Evolutionary conservation across 2,113 vertebrate genomes (phyloP).

Genomic region (Gasterosteus aculeatus): DNA sequence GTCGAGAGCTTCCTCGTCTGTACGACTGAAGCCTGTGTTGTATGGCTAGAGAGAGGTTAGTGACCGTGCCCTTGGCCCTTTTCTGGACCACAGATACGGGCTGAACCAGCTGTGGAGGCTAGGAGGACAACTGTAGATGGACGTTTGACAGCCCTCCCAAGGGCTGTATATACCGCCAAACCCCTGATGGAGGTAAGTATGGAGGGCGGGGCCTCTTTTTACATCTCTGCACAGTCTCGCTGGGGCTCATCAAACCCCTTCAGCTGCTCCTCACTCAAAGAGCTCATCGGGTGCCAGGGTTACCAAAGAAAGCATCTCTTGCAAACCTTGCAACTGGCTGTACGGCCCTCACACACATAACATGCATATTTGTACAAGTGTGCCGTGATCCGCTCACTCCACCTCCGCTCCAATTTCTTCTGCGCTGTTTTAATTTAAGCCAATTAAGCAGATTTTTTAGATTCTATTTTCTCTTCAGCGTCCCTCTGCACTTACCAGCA

Average conservation of each 20-base stretch:
- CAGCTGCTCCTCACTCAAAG: constrained; percentile 84
- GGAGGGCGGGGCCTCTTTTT: constrained; percentile 34
- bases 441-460: constrained; percentile 71
- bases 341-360: constrained; percentile 24
- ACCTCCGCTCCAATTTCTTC: constrained; percentile 52
- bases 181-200: constrained; percentile 38
- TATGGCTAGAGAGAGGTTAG: constrained; percentile 42
- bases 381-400: constrained; percentile 54
- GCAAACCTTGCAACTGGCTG: constrained; percentile 32
- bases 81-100: constrained; percentile 45
- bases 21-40: constrained; percentile 64
- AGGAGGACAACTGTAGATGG: constrained; percentile 50
- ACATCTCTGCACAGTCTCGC: constrained; percentile 53
- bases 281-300: constrained; percentile 68
- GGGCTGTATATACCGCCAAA: constrained; percentile 81
- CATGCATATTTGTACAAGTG: constrained; percentile 36
- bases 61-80: constrained; percentile 54
- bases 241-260: constrained; percentile 76
- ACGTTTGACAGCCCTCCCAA: constrained; percentile 84
- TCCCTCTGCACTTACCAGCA: constrained; percentile 50
- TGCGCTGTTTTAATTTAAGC: constrained; percentile 67
- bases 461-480: constrained; percentile 62
- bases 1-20: constrained; percentile 31
- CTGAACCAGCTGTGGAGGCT: constrained; percentile 66
- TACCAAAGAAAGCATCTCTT: constrained; percentile 37